phyloP scores from a whole-genome alignment of 2,888 invertebrate genomes.

The Poecilobothrus nobilitatus region DNA sequence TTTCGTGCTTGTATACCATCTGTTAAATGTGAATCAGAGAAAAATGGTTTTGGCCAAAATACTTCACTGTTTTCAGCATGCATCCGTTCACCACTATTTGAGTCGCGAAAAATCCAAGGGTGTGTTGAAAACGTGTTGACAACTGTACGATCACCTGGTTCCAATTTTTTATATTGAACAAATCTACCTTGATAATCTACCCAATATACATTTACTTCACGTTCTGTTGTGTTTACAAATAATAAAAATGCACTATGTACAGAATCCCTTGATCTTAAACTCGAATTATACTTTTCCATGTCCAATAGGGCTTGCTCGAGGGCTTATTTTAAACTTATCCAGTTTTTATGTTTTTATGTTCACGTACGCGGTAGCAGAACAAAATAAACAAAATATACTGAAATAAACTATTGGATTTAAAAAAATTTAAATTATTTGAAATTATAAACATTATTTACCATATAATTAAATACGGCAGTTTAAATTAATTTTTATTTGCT shows the following conservation, averaged over 20 bases:
- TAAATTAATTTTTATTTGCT: not conserved
- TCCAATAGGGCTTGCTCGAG: not conserved
- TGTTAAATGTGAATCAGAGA: conserved; percentile 29
- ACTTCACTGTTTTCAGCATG: conserved; percentile 49
- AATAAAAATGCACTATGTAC: conserved; percentile 47
- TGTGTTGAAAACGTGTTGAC: conserved; percentile 72
- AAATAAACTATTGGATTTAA: too few species aligned
- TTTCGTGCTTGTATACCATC: conserved; percentile 27
- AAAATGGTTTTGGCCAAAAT: conserved; percentile 43
- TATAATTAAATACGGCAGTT: not conserved
- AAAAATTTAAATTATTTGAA: too few species aligned
- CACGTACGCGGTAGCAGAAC: not conserved
- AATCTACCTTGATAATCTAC: conserved; percentile 61
- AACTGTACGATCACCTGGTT: conserved; percentile 40
- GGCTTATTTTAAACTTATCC: not conserved
- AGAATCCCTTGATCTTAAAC: conserved; percentile 29
- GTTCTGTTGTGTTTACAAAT: conserved; percentile 53
- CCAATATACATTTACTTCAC: conserved; percentile 53
- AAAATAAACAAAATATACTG: not conserved
- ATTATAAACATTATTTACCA: not conserved
- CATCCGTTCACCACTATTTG: conserved; percentile 57
- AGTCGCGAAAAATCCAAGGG: conserved; percentile 76
- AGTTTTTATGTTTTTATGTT: not conserved
- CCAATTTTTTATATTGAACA: conserved; percentile 53
- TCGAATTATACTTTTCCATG: not conserved